phyloP scores from a whole-genome alignment of 2,888 invertebrate species.

The Tipula vernalis region DNA sequence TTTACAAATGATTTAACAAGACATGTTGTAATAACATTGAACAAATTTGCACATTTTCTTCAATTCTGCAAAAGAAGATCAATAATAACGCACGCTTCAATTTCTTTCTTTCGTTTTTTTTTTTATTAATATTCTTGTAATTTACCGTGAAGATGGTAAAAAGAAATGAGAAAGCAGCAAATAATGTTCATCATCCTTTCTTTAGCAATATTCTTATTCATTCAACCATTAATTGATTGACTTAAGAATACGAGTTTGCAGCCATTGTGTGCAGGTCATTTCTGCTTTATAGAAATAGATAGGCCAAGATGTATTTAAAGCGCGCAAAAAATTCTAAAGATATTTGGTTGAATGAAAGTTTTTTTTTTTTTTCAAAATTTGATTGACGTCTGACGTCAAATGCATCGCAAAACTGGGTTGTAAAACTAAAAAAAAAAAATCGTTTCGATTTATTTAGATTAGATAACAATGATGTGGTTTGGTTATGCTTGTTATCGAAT shows the following conservation, averaged over 20 bases:
- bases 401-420: background rate
- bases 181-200: background rate
- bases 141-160: background rate
- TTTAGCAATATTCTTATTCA: background rate
- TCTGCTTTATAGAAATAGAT: background rate
- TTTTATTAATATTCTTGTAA: background rate
- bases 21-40: background rate
- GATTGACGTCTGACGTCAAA: background rate
- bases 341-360: background rate
- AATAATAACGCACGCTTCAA: background rate
- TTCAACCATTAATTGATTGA: background rate
- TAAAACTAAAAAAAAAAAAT: background rate
- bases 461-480: background rate
- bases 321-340: background rate
- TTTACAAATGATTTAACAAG: background rate
- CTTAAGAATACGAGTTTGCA: background rate
- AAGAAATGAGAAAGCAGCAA: background rate
- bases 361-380: background rate
- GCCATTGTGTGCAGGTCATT: background rate
- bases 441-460: background rate
- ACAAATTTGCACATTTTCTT: background rate
- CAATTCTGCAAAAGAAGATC: background rate
- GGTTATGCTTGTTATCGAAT: background rate
- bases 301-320: background rate
- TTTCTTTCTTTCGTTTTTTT: background rate